Percentiles rank a stretch among this genome's conserved stretches.
Evolutionary conservation across 2,888 invertebrate genomes (phyloP).

Genomic region (Acanthacorydalis orientalis): DNA sequence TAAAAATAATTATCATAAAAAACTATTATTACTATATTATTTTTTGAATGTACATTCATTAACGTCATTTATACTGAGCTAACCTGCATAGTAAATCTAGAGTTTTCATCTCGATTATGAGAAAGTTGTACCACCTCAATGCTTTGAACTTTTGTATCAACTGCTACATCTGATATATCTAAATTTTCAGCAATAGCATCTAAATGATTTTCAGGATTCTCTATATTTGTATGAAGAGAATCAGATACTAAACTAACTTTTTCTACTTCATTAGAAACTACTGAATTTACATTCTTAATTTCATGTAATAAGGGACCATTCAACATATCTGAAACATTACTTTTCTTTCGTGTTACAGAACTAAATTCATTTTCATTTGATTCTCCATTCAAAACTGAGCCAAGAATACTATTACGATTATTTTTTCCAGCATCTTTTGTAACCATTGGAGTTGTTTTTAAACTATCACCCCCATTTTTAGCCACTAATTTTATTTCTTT

Average conservation of each 20-base stretch:
- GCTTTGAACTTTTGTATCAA: background rate
- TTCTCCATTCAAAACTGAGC: conserved; percentile 24
- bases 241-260: conserved; percentile 23
- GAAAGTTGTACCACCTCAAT: background rate
- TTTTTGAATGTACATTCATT: too few species aligned
- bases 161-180: background rate
- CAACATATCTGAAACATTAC: conserved; percentile 22
- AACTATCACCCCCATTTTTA: conserved; percentile 29
- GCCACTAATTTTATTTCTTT: conserved; percentile 19
- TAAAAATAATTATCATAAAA: too few species aligned
- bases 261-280: conserved; percentile 15
- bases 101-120: background rate
- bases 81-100: conserved; percentile 1
- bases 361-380: conserved; percentile 23
- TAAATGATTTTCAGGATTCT: conserved; percentile 12
- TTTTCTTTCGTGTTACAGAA: conserved; percentile 27
- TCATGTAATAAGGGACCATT: conserved; percentile 23
- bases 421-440: conserved; percentile 30
- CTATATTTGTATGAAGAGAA: conserved; percentile 23
- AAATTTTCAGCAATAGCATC: background rate
- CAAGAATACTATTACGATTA: conserved; percentile 24
- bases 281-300: conserved; percentile 1
- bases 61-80: conserved; percentile 2
- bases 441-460: conserved; percentile 27
- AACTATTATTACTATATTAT: too few species aligned